Evolutionary conservation across 2,113 vertebrate genomes (phyloP).

Genomic region (Psittacula cyanocephala): DNA sequence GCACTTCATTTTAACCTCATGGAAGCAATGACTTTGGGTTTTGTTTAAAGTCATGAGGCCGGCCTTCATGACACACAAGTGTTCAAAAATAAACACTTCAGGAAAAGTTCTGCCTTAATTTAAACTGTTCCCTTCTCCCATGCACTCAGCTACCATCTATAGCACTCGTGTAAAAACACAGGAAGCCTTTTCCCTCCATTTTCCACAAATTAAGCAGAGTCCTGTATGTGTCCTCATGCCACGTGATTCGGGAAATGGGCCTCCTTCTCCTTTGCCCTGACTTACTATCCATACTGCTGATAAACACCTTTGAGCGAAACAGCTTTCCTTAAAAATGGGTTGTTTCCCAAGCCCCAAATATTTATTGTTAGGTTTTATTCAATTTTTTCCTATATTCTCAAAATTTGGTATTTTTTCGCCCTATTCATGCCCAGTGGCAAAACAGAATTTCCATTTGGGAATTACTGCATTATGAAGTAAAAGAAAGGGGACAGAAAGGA

Average conservation of each 20-base stretch:
- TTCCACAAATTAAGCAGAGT: slow-evolving; percentile 6
- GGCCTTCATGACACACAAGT: neutral
- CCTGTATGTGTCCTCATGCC: neutral
- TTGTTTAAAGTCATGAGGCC: slow-evolving; percentile 5
- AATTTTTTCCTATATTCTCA: neutral
- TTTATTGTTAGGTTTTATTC: neutral
- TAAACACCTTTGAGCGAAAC: neutral
- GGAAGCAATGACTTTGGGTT: neutral
- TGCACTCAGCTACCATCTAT: neutral
- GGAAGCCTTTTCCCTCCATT: neutral
- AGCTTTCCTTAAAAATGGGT: neutral
- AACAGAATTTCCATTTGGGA: neutral
- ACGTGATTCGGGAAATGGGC: neutral
- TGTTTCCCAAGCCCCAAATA: neutral
- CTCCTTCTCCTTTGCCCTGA: neutral
- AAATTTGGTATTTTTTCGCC: neutral
- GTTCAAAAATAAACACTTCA: slow-evolving; percentile 39
- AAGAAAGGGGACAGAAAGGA: neutral
- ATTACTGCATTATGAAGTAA: neutral
- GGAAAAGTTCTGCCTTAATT: neutral
- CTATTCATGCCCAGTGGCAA: neutral
- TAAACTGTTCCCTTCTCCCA: slow-evolving; percentile 34
- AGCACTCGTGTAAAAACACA: neutral
- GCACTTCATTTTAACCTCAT: slow-evolving; percentile 18
- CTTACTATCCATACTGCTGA: neutral